These are phyloP conservation scores for Drosophila antonietae DNA, from an alignment of 2,888 invertebrate species.

Conservation along the genomic window DNA sequence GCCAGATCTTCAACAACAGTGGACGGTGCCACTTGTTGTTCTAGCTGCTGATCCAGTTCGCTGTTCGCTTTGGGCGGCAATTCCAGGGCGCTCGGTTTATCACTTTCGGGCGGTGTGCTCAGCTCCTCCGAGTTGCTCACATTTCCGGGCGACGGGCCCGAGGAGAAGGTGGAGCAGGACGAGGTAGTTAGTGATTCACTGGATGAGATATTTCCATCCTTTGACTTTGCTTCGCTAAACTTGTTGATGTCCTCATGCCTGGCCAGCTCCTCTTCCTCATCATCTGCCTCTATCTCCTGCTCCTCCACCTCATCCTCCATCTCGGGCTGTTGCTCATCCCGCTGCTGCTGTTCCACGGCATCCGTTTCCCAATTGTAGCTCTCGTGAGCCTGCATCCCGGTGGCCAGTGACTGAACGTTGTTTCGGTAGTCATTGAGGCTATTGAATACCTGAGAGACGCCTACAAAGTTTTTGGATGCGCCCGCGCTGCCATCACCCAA, in stretches of 20 bases:
- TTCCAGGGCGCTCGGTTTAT: constrained; percentile 42
- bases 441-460: constrained; percentile 88
- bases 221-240: constrained; percentile 66
- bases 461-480: constrained; percentile 83
- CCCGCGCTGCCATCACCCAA: constrained; percentile 62
- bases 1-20: constrained; percentile 78
- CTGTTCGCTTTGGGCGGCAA: constrained; percentile 3
- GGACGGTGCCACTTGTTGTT: constrained; percentile 19
- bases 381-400: constrained; percentile 49
- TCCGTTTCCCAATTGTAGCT: constrained; percentile 60
- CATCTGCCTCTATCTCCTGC: constrained; percentile 28
- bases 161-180: constrained; percentile 84
- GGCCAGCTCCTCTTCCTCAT: constrained; percentile 32
- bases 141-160: constrained; percentile 83
- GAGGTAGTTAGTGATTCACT: constrained; percentile 84
- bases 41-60: constrained; percentile 8
- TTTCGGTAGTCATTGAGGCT: constrained; percentile 87
- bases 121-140: constrained; percentile 69
- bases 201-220: constrained; percentile 60
- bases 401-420: constrained; percentile 79
- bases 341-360: constrained; percentile 23
- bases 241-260: constrained; percentile 77
- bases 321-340: constrained; percentile 47
- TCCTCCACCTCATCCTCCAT: constrained; percentile 34
- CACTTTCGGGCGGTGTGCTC: constrained; percentile 62